These are phyloP conservation scores for Diabrotica undecimpunctata DNA, from an alignment of 1,140 invertebrate species.

Conservation along the genomic window DNA sequence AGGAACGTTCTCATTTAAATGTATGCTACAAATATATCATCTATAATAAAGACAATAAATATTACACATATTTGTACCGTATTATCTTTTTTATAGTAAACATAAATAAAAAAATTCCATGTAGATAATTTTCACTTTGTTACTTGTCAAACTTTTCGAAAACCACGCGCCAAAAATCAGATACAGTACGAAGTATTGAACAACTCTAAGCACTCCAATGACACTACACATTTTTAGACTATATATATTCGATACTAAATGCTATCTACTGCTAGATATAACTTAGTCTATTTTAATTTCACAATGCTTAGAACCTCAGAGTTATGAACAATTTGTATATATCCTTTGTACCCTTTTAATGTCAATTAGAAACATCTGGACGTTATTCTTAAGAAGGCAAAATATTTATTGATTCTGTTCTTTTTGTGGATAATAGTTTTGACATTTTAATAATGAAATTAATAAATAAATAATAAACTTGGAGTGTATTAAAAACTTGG, in stretches of 20 bases:
- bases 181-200: conserved; percentile 30
- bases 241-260: conserved; percentile 43
- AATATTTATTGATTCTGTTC: neutral
- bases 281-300: conserved; percentile 43
- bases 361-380: conserved; percentile 17
- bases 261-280: conserved; percentile 44
- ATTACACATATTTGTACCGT: too few species aligned
- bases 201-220: conserved; percentile 44
- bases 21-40: too few species aligned
- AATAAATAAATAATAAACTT: too few species aligned
- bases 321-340: conserved; percentile 27
- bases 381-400: neutral
- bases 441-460: neutral
- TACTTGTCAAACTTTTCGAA: too few species aligned
- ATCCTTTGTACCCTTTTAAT: conserved; percentile 10
- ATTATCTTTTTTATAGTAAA: too few species aligned
- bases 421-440: neutral
- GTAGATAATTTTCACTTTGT: too few species aligned
- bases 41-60: too few species aligned
- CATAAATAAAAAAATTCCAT: too few species aligned
- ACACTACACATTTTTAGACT: conserved; percentile 45
- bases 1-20: too few species aligned
- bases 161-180: neutral
- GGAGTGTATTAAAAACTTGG: too few species aligned
- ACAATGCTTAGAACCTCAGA: conserved; percentile 37